Conservation (phyloP, 2,113 vertebrate genomes). For the Excalfactoria chinensis region DNA sequence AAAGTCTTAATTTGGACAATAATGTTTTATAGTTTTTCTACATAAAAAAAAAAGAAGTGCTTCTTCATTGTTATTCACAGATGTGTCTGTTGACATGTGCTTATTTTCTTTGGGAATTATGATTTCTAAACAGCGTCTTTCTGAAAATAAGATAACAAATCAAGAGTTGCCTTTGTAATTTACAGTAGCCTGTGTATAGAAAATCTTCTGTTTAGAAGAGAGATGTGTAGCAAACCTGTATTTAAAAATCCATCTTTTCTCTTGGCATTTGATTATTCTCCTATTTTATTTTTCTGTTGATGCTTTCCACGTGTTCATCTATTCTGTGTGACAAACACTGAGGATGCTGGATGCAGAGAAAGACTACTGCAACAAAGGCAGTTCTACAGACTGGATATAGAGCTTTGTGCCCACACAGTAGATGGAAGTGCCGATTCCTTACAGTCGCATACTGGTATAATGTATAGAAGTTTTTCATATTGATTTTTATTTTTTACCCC, state of each 20-base stretch:
- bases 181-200: not conserved
- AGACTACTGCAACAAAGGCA: not conserved
- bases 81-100: not conserved
- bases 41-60: not conserved
- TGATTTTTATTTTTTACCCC: not conserved
- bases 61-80: not conserved
- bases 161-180: not conserved
- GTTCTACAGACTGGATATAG: not conserved
- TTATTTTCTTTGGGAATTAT: not conserved
- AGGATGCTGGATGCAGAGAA: not conserved
- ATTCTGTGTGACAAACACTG: not conserved
- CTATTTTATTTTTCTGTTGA: slow-evolving; percentile 11
- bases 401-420: not conserved
- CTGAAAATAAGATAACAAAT: not conserved
- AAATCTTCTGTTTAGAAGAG: not conserved
- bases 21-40: not conserved
- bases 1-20: not conserved
- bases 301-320: not conserved
- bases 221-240: not conserved
- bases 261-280: not conserved
- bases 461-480: not conserved
- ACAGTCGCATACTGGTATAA: not conserved
- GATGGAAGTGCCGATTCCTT: not conserved
- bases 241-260: slow-evolving; percentile 5
- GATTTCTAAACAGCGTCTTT: not conserved